Evolutionary conservation across 2,888 invertebrate genomes (phyloP).

Genomic region (Apotomis capreana): DNA sequence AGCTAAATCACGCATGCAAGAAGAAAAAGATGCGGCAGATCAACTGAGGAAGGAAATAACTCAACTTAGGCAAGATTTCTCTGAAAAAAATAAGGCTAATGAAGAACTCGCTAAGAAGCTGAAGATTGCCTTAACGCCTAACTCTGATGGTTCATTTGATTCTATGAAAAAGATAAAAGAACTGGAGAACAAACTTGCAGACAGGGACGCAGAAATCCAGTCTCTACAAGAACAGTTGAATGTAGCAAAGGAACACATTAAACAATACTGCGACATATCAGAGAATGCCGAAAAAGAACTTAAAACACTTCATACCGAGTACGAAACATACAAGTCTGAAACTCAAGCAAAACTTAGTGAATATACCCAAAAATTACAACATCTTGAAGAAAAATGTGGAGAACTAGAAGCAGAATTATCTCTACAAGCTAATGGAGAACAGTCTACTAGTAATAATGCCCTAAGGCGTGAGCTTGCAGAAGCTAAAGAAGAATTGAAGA

Average conservation of each 20-base stretch:
- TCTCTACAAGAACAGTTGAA: slow-evolving; percentile 88
- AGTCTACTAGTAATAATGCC: slow-evolving; percentile 68
- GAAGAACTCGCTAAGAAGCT: slow-evolving; percentile 88
- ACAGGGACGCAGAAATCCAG: slow-evolving; percentile 86
- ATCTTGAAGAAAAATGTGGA: slow-evolving; percentile 84
- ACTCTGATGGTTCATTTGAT: slow-evolving; percentile 82
- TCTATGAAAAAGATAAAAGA: slow-evolving; percentile 87
- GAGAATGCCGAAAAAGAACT: slow-evolving; percentile 92
- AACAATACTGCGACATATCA: slow-evolving; percentile 93
- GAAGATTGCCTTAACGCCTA: slow-evolving; percentile 84
- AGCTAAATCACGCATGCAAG: slow-evolving; percentile 87
- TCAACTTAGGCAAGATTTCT: slow-evolving; percentile 84
- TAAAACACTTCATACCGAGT: slow-evolving; percentile 84
- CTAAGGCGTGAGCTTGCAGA: slow-evolving; percentile 83
- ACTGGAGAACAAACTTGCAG: slow-evolving; percentile 86
- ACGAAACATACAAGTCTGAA: slow-evolving; percentile 83
- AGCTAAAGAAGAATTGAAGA: slow-evolving; percentile 85
- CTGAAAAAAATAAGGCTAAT: slow-evolving; percentile 84
- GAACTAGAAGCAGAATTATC: slow-evolving; percentile 88
- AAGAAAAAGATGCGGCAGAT: slow-evolving; percentile 87
- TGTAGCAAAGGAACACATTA: slow-evolving; percentile 88
- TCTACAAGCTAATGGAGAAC: slow-evolving; percentile 86
- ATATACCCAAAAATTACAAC: slow-evolving; percentile 73
- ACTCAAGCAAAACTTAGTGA: slow-evolving; percentile 83
- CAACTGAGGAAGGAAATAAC: slow-evolving; percentile 84